Percentiles rank a stretch among this genome's conserved stretches.
These are phyloP conservation scores for Meriones unguiculatus DNA, from an alignment of 2,113 vertebrate genomes.

Conservation along the genomic window DNA sequence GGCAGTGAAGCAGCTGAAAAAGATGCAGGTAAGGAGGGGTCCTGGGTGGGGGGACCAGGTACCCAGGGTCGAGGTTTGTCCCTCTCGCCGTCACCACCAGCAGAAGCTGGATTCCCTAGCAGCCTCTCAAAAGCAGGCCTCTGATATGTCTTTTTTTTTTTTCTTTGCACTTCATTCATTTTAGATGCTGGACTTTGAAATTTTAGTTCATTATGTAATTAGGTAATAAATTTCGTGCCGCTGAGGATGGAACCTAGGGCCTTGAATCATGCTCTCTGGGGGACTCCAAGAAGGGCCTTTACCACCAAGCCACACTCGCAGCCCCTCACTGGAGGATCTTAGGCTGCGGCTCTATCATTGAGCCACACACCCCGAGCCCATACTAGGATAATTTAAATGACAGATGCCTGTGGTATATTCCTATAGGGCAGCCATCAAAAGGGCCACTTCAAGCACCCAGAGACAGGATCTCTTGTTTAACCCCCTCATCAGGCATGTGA, in stretches of 20 bases:
- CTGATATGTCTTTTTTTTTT: neutral
- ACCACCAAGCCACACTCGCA: neutral
- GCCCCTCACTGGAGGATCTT: neutral
- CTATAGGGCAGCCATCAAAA: neutral
- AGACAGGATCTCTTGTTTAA: neutral
- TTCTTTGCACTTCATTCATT: neutral
- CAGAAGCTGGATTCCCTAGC: neutral
- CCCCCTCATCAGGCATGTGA: neutral
- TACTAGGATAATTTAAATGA: neutral
- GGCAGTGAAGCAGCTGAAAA: slow-evolving; percentile 90
- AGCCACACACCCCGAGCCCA: neutral
- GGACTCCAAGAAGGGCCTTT: neutral
- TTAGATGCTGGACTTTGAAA: neutral
- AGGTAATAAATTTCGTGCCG: neutral
- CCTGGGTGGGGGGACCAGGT: neutral
- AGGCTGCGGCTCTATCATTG: neutral
- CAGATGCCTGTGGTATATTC: neutral
- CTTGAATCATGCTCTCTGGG: neutral
- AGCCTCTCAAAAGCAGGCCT: neutral
- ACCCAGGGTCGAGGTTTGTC: neutral
- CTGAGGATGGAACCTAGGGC: neutral
- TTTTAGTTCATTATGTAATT: neutral
- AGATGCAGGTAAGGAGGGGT: slow-evolving; percentile 88
- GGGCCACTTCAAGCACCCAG: neutral
- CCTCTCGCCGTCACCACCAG: neutral